Conservation (phyloP, 2,113 vertebrate genomes). For the Chlorocebus sabaeus region DNA sequence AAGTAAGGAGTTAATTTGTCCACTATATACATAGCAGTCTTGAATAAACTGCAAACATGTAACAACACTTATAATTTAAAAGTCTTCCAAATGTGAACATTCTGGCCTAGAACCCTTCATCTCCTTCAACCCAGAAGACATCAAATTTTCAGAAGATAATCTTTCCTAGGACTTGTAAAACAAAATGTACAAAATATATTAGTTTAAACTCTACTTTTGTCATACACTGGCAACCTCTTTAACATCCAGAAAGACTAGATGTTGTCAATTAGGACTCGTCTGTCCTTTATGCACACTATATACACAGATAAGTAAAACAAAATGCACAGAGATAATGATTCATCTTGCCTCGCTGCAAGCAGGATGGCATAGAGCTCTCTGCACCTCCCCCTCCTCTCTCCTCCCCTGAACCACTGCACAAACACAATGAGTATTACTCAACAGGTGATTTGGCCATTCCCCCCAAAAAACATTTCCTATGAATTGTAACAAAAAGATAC, state of each 20-base stretch:
- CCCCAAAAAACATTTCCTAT: neutral
- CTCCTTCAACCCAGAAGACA: neutral
- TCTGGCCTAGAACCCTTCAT: neutral
- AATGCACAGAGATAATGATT: neutral
- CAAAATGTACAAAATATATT: neutral
- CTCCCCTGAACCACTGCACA: neutral
- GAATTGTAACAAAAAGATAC: slow-evolving; percentile 32
- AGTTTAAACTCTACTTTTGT: neutral
- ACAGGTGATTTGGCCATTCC: neutral
- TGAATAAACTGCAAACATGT: neutral
- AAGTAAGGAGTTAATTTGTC: too few relatives aligned
- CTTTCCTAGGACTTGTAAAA: neutral
- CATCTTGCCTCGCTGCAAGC: neutral
- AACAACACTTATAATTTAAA: neutral
- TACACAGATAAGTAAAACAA: neutral
- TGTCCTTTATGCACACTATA: neutral
- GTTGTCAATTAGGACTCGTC: neutral
- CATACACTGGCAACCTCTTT: slow-evolving; percentile 26
- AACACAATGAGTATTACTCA: neutral
- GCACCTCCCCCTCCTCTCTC: neutral
- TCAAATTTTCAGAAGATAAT: neutral
- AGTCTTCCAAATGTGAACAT: neutral
- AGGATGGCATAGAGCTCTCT: neutral
- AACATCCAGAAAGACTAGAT: neutral
- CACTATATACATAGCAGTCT: neutral